Evolutionary conservation across 2,797 vertebrate species (phyloP).

Genomic region (Apogon talboti): DNA sequence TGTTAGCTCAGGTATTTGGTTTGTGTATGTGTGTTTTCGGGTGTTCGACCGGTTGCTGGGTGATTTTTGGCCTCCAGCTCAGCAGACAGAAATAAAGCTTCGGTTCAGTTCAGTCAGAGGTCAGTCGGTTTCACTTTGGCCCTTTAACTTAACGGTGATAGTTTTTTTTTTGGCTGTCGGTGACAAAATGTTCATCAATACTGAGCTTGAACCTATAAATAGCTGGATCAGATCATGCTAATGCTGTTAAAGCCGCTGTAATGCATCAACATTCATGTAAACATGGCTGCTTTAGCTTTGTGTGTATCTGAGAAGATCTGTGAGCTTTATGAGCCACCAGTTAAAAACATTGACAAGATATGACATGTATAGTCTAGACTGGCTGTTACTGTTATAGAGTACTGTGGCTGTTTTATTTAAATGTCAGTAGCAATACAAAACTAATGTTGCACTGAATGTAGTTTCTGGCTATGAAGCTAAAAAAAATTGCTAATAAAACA

Average conservation of each 20-base stretch:
- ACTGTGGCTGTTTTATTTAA: neutral
- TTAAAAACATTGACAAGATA: neutral
- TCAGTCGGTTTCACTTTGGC: constrained; percentile 2
- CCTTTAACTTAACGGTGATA: neutral
- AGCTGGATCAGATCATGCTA: neutral
- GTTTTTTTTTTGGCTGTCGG: neutral
- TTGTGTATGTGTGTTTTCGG: constrained; percentile 15
- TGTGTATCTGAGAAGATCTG: neutral
- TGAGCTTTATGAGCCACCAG: neutral
- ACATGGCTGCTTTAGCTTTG: neutral
- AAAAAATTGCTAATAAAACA: too few relatives aligned
- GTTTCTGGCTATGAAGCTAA: too few relatives aligned
- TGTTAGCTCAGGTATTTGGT: neutral
- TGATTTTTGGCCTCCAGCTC: constrained; percentile 41
- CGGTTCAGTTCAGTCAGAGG: constrained; percentile 39
- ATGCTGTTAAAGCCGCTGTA: neutral
- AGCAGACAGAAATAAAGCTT: constrained; percentile 31
- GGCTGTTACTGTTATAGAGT: neutral
- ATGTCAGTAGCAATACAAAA: neutral
- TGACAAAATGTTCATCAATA: neutral
- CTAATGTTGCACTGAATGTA: too few relatives aligned
- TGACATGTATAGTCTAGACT: neutral
- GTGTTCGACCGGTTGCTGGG: constrained; percentile 39
- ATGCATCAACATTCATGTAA: neutral
- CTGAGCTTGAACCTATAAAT: neutral